Evolutionary conservation across 2,113 vertebrate species (phyloP).

Genomic region (Orcinus orca): DNA sequence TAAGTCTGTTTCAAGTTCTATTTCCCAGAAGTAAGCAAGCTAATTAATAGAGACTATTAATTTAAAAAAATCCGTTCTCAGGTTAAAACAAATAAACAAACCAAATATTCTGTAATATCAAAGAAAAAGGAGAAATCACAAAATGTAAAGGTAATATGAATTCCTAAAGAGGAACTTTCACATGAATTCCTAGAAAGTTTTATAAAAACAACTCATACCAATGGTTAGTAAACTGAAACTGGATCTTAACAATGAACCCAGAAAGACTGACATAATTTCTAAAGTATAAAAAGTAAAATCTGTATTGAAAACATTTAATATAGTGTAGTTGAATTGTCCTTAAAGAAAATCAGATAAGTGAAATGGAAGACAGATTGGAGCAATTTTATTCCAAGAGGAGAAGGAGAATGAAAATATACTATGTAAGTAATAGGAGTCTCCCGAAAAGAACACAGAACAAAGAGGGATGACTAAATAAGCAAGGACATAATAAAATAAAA

Average conservation of each 20-base stretch:
- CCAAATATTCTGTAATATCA: neutral
- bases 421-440: neutral
- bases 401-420: neutral
- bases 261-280: neutral
- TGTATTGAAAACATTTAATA: neutral
- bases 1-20: neutral
- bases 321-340: neutral
- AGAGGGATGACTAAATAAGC: neutral
- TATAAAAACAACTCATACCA: neutral
- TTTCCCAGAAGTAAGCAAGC: neutral
- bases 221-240: neutral
- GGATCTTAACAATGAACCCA: neutral
- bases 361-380: neutral
- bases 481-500: neutral
- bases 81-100: neutral
- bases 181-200: neutral
- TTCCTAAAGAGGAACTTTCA: neutral
- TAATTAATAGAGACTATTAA: neutral
- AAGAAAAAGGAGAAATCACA: neutral
- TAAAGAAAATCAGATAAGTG: neutral
- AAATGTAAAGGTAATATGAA: neutral
- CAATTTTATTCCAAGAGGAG: neutral
- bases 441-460: neutral
- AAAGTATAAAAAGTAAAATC: neutral
- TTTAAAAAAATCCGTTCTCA: neutral